Base-by-base conservation (phyloP, 2,888 invertebrate species). In the Boloria selene region DNA sequence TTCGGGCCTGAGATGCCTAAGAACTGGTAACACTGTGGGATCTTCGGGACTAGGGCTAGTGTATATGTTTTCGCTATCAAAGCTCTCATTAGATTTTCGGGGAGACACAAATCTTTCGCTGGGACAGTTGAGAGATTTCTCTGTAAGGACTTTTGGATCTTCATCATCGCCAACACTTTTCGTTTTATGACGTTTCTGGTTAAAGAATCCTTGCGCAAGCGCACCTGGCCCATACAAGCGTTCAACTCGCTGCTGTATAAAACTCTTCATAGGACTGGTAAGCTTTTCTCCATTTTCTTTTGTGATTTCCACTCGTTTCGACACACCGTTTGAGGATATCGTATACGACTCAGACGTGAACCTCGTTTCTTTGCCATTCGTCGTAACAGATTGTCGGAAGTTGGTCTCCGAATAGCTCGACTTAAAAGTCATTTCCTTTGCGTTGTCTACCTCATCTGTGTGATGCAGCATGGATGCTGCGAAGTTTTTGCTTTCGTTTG, bases 231-330 rank as follows among this genome's bases (percentile, higher is more conserved):
- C 98, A 80, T 97, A 98, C 2, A 98, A 88, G 61, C 97, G 93
- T 78, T 98, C 98, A 0, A 98, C 97, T 53, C 97, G 94, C 79
- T 97, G 97, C 79, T 97, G 96, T 52, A 98, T 97, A 78, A 97
- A 97, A 56, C 97, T 95, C 79, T 94, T 95, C 79, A 94, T 93
- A 17, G 94, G 93, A 74, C 92, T 89, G 0, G 90, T 85, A 0
- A 92, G 74, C 64, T 86, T 78, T 64, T 92, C 92, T 0, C 92
- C 92, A 76, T 92, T 92, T 50, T 92, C 92, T 51, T 92, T 92
- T 0, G 91, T 92, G 0, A 92, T 92, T 71, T 92, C 92, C 0
- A 92, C 89, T 14, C 86, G 72, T 75, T 92, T 93, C 0, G 91
- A 87, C 2, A 91, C 79, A 0, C 90, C 88, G 69, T 92, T 92